Evolutionary conservation across 2,797 vertebrate species (phyloP).

Genomic region (Parauchenoglanis ngamensis): DNA sequence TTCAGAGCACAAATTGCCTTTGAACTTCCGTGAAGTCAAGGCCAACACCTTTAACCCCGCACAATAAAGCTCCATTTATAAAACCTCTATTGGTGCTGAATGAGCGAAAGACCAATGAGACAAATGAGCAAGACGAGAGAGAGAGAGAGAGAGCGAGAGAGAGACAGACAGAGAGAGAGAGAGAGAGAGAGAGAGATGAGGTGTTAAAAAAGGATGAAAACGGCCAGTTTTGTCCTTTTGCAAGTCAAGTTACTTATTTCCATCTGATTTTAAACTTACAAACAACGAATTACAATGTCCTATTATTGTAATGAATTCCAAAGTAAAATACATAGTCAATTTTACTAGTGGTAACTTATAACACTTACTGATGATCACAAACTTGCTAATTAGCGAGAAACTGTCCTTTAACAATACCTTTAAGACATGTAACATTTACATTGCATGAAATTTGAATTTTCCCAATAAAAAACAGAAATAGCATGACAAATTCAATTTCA

Average conservation of each 20-base stretch:
- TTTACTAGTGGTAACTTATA: background rate
- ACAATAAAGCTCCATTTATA: conserved; percentile 70
- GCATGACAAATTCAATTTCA: background rate
- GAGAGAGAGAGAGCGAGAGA: conserved; percentile 2
- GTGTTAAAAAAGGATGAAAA: conserved; percentile 20
- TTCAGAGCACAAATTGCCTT: conserved; percentile 69
- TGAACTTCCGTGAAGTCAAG: conserved; percentile 86
- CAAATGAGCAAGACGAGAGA: background rate
- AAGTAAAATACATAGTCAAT: background rate
- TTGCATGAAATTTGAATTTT: background rate
- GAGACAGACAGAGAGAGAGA: background rate
- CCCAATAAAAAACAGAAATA: background rate
- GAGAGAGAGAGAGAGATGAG: conserved; percentile 8
- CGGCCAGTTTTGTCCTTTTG: background rate
- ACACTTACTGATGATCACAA: background rate
- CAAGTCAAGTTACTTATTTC: background rate
- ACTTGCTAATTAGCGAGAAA: background rate
- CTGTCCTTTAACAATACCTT: background rate
- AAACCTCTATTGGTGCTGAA: conserved; percentile 52
- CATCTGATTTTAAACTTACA: background rate
- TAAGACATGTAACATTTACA: background rate
- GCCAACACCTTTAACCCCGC: conserved; percentile 76
- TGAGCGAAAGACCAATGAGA: conserved; percentile 12
- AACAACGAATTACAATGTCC: background rate
- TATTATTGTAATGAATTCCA: background rate